phyloP scores from a whole-genome alignment of 2,113 vertebrate species.

The Ictalurus furcatus region DNA sequence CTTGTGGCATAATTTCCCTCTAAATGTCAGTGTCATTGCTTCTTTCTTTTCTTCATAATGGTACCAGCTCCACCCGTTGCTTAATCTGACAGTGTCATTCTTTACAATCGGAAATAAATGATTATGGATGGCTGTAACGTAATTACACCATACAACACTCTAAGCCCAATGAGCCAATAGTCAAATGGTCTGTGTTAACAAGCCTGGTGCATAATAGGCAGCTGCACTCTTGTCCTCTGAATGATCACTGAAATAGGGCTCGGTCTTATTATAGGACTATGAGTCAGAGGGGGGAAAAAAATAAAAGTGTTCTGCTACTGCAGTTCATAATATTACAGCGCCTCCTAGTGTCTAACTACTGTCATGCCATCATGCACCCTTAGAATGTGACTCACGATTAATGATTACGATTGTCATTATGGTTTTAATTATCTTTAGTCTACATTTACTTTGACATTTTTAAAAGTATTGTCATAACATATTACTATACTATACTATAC shows the following conservation, averaged over 20 bases:
- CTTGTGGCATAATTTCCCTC: constrained; percentile 18
- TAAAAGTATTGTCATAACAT: background rate
- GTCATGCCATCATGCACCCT: background rate
- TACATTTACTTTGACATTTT: background rate
- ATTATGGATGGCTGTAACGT: constrained; percentile 10
- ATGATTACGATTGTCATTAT: background rate
- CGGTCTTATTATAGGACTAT: background rate
- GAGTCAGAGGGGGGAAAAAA: background rate
- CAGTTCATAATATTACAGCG: constrained; percentile 33
- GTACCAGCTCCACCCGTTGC: constrained; percentile 7
- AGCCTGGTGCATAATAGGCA: background rate
- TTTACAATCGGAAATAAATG: constrained; percentile 13
- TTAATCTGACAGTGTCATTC: constrained; percentile 34
- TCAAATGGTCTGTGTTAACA: background rate
- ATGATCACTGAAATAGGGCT: constrained; percentile 3
- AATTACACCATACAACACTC: constrained; percentile 14
- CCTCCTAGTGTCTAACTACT: constrained; percentile 22
- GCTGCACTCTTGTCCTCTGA: constrained; percentile 16
- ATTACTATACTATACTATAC: background rate
- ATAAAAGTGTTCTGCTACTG: background rate
- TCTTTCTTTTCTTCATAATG: constrained; percentile 28
- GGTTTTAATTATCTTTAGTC: background rate
- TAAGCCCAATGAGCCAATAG: background rate
- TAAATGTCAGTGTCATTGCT: constrained; percentile 41
- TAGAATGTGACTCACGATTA: background rate